Base-by-base conservation (phyloP, 2,888 invertebrate genomes). In the Sinelater perroti region DNA sequence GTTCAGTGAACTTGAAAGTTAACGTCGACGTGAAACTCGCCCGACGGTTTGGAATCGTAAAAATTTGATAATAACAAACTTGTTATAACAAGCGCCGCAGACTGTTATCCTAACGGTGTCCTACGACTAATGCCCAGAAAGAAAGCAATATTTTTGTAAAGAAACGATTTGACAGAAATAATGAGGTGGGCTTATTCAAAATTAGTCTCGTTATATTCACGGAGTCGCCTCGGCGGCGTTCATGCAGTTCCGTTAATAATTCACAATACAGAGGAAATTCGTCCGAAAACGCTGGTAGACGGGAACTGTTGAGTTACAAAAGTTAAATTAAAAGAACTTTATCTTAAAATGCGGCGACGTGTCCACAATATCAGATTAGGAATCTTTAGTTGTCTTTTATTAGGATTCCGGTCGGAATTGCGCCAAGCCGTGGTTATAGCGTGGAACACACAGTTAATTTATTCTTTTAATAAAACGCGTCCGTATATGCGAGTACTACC, bases 251-350 rank as follows among this genome's bases (percentile, higher is more conserved):
- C 54, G 46, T 54, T 54, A 51, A 51, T 51, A 51, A 56, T 56
- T 56, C 56, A 56, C 31, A 44, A 38, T 50, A 56, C 42, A 51
- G 26, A 51, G 10, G 33, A 26, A 51, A 44, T 51, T 51, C 28
- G 50, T 38, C 30, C 33, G 20, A 50, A 50, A 45, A 45, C 38
- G 26, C 30, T 21, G 28, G 54, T 47, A 51, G 45, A 46, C 45
- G 46, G 31, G 46, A 52, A 38, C 58, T 52, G 58, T 54, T 58
- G 53, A 53, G 53, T 58, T 54, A 58, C 46, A 56, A 53, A 64
- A 65, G 62, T 62, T 64, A 64, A 65, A 65, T 65, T 62, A 65
- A 65, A 64, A 65, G 62, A 62, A 62, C 61, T 63, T 61, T 62
- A 62, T 65, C 62, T 63, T 61, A 62, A 63, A 64, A 60, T 59